These are phyloP conservation scores for Spatula clypeata DNA, from an alignment of 2,797 vertebrate species.

Conservation along the genomic window DNA sequence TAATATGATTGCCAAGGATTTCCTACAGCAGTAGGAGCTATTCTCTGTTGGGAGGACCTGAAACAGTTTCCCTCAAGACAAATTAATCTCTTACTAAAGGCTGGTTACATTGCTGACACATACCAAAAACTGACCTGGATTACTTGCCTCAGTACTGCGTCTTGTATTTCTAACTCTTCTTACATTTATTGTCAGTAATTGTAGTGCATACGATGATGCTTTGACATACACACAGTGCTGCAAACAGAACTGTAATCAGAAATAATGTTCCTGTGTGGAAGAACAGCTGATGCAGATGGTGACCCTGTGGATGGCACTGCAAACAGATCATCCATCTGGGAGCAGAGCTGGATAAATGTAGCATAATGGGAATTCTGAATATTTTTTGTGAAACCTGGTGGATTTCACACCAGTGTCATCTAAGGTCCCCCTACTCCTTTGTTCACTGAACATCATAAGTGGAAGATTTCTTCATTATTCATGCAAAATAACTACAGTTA, in stretches of 20 bases:
- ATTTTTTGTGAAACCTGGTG: neutral
- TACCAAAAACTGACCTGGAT: neutral
- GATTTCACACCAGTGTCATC: neutral
- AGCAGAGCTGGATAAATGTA: neutral
- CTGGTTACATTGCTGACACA: neutral
- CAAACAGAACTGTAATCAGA: neutral
- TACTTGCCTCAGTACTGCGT: neutral
- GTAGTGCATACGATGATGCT: neutral
- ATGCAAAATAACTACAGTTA: neutral
- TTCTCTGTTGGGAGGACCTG: neutral
- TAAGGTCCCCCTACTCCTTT: fast-evolving
- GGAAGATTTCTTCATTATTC: neutral
- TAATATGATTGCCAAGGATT: neutral
- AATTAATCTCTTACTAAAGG: neutral
- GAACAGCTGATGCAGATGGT: neutral
- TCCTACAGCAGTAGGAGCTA: neutral
- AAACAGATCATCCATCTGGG: neutral
- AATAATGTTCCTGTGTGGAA: neutral
- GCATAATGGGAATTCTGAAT: neutral
- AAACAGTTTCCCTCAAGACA: neutral
- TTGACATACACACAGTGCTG: neutral
- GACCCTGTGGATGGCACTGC: neutral
- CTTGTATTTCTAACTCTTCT: neutral
- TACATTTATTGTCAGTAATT: neutral
- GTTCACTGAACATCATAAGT: neutral